Conservation (phyloP, 2,888 invertebrate species). For the Sinohyriopsis cumingii region DNA sequence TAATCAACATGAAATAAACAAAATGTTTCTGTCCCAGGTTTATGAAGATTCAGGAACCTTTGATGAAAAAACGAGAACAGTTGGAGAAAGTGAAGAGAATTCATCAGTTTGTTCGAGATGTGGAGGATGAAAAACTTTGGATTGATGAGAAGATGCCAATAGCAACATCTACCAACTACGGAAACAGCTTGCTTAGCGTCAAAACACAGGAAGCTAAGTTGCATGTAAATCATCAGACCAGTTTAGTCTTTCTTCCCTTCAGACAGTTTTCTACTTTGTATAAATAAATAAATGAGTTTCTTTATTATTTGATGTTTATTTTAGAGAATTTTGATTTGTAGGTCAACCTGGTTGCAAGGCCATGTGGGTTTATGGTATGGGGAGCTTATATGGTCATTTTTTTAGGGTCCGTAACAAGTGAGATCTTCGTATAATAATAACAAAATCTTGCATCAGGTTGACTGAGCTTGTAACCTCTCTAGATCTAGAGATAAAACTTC, state of each 20-base stretch:
- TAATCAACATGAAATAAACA: neutral
- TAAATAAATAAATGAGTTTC: too few relatives aligned
- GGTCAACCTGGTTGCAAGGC: too few relatives aligned
- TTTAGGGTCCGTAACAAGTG: too few relatives aligned
- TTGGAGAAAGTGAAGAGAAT: conserved; percentile 93
- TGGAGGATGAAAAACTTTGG: conserved; percentile 99
- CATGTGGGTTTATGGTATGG: too few relatives aligned
- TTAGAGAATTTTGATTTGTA: too few relatives aligned
- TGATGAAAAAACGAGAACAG: conserved; percentile 86
- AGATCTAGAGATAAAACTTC: too few relatives aligned
- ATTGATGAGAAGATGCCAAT: conserved; percentile 96
- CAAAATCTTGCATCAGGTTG: too few relatives aligned
- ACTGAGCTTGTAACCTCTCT: too few relatives aligned
- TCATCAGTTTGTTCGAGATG: conserved; percentile 91
- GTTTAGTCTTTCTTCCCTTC: neutral
- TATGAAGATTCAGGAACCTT: conserved; percentile 93
- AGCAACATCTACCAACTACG: conserved; percentile 91
- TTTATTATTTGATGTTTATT: too few relatives aligned
- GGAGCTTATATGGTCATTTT: too few relatives aligned
- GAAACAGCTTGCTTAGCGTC: conserved; percentile 97
- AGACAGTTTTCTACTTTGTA: too few relatives aligned
- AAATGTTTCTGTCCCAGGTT: conserved; percentile 74
- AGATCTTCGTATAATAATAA: too few relatives aligned
- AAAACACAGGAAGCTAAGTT: conserved; percentile 99
- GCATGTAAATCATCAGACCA: conserved; percentile 73